Conservation (phyloP, 2,888 invertebrate species). For the Isoperla grammatica region DNA sequence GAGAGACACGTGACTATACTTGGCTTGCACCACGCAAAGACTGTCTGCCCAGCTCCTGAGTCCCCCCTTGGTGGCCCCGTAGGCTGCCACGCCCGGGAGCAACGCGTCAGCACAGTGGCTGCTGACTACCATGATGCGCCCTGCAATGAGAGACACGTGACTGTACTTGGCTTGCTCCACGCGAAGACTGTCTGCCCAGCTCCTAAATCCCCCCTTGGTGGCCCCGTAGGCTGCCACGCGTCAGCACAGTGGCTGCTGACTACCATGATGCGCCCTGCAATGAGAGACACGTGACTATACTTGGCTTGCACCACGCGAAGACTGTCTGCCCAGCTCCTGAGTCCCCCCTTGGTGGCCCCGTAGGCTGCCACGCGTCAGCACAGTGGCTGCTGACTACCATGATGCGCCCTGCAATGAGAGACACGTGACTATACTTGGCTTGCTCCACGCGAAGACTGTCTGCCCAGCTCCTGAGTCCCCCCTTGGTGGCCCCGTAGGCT, state of each 20-base stretch:
- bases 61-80: conserved; percentile 78
- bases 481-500: conserved; percentile 77
- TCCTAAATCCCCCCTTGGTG: conserved; percentile 70
- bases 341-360: conserved; percentile 74
- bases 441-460: conserved; percentile 68
- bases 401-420: conserved; percentile 55
- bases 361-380: conserved; percentile 65
- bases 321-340: conserved; percentile 65
- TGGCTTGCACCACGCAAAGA: conserved; percentile 63
- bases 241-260: conserved; percentile 78
- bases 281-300: conserved; percentile 53
- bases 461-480: conserved; percentile 67
- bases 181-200: conserved; percentile 66
- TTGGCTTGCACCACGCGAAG: conserved; percentile 67
- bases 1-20: conserved; percentile 26
- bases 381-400: conserved; percentile 84
- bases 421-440: conserved; percentile 60
- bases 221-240: conserved; percentile 71
- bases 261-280: conserved; percentile 65
- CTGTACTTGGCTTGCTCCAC: conserved; percentile 66
- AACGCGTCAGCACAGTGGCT: conserved; percentile 73
- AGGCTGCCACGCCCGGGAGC: conserved; percentile 68
- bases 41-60: conserved; percentile 66
- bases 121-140: conserved; percentile 71
- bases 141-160: conserved; percentile 41